phyloP scores from a whole-genome alignment of 1,140 invertebrate species.

The Leptinotarsa texana region DNA sequence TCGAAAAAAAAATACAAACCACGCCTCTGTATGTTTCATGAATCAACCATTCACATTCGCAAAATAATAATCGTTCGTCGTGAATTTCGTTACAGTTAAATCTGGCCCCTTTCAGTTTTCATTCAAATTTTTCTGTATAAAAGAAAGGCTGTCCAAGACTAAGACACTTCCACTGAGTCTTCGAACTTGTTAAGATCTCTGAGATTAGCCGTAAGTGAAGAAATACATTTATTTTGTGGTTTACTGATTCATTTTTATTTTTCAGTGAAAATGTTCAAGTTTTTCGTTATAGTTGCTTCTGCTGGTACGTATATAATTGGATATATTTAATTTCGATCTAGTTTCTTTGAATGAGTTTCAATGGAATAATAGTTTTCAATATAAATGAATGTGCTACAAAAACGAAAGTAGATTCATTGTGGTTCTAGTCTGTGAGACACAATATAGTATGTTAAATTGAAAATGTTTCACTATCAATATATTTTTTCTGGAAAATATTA shows the following conservation, averaged over 20 bases:
- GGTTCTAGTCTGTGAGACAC: no score
- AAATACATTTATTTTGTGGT: not conserved
- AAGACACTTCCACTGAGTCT: not conserved
- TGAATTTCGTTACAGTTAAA: not conserved
- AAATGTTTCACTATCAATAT: no score
- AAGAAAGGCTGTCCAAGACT: not conserved
- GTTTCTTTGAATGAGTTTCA: no score
- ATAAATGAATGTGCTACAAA: no score
- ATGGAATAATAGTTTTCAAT: no score
- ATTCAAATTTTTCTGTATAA: not conserved
- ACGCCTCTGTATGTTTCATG: no score
- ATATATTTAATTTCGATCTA: no score
- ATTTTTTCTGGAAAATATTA: no score
- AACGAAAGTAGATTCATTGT: no score
- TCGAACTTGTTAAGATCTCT: not conserved
- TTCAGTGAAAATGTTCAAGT: slow-evolving; percentile 36
- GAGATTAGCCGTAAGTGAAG: not conserved
- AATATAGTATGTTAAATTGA: no score
- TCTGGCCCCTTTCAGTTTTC: not conserved
- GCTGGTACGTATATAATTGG: slow-evolving; percentile 24
- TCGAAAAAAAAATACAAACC: no score
- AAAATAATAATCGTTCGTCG: not conserved
- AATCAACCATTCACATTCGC: not conserved
- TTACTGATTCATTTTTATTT: not conserved
- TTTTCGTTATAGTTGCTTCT: slow-evolving; percentile 36